phyloP scores from a whole-genome alignment of 2,113 vertebrate genomes.

The Callopanchax toddi region DNA sequence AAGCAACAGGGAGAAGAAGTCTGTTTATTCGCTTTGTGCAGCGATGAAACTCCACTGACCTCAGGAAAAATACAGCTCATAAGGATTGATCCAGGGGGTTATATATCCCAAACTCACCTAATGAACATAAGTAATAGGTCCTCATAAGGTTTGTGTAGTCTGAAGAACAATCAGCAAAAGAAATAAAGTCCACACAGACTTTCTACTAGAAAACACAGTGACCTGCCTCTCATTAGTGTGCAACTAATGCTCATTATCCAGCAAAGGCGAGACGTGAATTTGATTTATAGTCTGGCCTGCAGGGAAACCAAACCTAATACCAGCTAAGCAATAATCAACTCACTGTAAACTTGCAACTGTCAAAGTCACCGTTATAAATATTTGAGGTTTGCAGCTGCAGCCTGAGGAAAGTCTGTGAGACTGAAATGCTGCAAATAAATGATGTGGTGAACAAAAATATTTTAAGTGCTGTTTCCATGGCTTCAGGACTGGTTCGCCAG shows the following conservation, averaged over 20 bases:
- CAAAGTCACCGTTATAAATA: constrained; percentile 44
- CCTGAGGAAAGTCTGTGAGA: constrained; percentile 19
- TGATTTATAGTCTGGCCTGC: constrained; percentile 64
- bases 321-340: constrained; percentile 72
- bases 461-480: constrained; percentile 10
- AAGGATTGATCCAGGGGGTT: constrained; percentile 20
- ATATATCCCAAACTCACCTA: constrained; percentile 14
- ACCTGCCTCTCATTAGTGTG: constrained; percentile 70
- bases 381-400: constrained; percentile 33
- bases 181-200: constrained; percentile 30
- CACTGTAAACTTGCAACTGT: constrained; percentile 48
- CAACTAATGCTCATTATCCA: constrained; percentile 70
- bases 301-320: constrained; percentile 65
- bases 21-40: constrained; percentile 57
- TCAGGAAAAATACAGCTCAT: constrained; percentile 24
- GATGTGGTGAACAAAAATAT: constrained; percentile 31
- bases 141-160: constrained; percentile 24
- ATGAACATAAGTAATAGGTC: constrained; percentile 38
- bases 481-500: neutral
- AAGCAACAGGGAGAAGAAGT: constrained; percentile 62
- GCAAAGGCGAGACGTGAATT: constrained; percentile 45
- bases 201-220: constrained; percentile 34
- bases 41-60: constrained; percentile 55
- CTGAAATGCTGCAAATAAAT: constrained; percentile 34
- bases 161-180: constrained; percentile 14